phyloP scores from a whole-genome alignment of 2,797 vertebrate genomes.

The Poeciliopsis turneri region DNA sequence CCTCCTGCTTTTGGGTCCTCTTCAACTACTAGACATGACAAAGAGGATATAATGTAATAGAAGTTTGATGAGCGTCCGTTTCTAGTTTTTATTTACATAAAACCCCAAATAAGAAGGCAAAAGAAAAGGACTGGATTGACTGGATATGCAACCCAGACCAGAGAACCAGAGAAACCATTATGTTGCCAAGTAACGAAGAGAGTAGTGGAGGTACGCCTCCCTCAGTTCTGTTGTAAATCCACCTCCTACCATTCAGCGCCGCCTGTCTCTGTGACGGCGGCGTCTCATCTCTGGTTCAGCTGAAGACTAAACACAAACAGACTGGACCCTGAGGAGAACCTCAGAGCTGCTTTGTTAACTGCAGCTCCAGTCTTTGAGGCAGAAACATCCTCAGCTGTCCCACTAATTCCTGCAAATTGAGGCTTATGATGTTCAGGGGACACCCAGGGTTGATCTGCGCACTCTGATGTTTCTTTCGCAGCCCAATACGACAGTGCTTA shows the following conservation, averaged over 20 bases:
- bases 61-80: background rate
- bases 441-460: background rate
- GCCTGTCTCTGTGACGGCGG: background rate
- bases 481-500: background rate
- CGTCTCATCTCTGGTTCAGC: background rate
- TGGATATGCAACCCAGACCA: background rate
- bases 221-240: background rate
- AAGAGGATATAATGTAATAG: background rate
- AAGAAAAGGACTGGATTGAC: background rate
- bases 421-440: background rate
- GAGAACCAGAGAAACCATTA: background rate
- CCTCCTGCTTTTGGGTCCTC: background rate
- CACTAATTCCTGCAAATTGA: background rate
- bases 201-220: background rate
- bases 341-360: background rate
- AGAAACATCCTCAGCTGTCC: background rate
- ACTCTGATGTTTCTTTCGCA: background rate
- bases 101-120: background rate
- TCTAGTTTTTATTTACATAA: background rate
- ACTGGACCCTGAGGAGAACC: background rate
- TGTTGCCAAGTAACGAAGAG: background rate
- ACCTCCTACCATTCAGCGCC: background rate
- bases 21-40: too few relatives aligned
- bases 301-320: conserved; percentile 1
- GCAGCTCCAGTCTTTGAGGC: background rate